Percentiles rank a stretch among this genome's conserved stretches.
These are phyloP conservation scores for Ctenoplectra terminalis DNA, from an alignment of 1,140 invertebrate genomes.

Conservation along the genomic window DNA sequence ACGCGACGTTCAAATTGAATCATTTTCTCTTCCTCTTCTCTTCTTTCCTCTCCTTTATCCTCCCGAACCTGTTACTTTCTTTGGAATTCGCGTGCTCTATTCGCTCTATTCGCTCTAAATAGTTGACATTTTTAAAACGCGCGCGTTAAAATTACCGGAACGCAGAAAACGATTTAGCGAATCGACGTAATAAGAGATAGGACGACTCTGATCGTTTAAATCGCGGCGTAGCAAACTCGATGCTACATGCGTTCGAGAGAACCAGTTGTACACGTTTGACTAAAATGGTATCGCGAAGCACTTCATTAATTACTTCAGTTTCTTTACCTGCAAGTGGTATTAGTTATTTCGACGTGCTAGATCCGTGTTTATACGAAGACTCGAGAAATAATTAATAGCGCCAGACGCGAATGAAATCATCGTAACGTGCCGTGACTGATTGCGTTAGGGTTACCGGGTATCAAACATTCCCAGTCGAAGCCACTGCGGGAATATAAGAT, in stretches of 20 bases:
- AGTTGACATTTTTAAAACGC: neutral
- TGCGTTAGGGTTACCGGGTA: slow-evolving; percentile 64
- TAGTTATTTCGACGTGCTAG: slow-evolving; percentile 65
- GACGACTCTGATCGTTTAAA: slow-evolving; percentile 30
- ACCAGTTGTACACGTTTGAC: slow-evolving; percentile 56
- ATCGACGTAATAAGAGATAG: neutral
- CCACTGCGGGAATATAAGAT: slow-evolving; percentile 49
- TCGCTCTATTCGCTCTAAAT: neutral
- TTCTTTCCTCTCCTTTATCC: no score
- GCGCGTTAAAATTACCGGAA: neutral
- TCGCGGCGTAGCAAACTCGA: no score
- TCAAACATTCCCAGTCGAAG: slow-evolving; percentile 54
- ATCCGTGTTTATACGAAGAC: slow-evolving; percentile 58
- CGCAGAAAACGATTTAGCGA: neutral
- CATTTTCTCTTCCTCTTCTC: no score
- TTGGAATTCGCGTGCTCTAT: no score
- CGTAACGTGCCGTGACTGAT: slow-evolving; percentile 68
- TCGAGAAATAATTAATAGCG: slow-evolving; percentile 66
- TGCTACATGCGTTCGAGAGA: no score
- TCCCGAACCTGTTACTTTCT: no score
- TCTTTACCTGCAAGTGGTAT: slow-evolving; percentile 51
- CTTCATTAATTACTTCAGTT: slow-evolving; percentile 55
- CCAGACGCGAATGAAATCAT: slow-evolving; percentile 68
- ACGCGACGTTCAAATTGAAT: neutral
- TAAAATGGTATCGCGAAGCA: slow-evolving; percentile 54